These are phyloP conservation scores for Falco berigora DNA, from an alignment of 2,797 vertebrate genomes.

Conservation along the genomic window DNA sequence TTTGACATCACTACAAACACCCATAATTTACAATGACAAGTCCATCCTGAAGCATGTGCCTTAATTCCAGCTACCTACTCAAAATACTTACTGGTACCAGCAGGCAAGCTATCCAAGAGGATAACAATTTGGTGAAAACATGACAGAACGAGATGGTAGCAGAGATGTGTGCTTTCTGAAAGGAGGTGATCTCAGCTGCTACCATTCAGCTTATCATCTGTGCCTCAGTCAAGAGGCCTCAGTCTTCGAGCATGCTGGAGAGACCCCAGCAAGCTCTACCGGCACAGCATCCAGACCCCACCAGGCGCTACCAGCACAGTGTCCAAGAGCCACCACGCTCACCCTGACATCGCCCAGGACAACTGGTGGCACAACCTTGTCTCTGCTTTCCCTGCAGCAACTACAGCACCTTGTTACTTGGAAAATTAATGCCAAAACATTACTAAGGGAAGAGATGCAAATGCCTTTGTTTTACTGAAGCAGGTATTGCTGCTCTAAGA, in stretches of 20 bases:
- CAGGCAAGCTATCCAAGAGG: not conserved
- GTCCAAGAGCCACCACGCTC: too few species aligned
- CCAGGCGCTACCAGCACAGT: not conserved
- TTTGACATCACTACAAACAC: not conserved
- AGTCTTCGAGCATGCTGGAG: rapidly evolving
- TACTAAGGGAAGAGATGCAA: not conserved
- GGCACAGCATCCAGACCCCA: not conserved
- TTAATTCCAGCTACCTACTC: not conserved
- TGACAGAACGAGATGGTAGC: not conserved
- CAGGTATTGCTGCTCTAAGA: not conserved
- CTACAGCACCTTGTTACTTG: not conserved
- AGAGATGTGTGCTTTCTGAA: not conserved
- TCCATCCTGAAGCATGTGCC: not conserved
- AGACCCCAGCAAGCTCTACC: not conserved
- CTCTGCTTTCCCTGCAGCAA: not conserved
- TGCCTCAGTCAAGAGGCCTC: not conserved
- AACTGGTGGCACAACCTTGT: not conserved
- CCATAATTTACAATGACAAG: not conserved
- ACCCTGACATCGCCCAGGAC: rapidly evolving
- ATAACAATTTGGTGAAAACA: not conserved
- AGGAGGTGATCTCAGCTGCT: not conserved
- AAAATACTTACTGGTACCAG: not conserved
- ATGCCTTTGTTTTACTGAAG: not conserved
- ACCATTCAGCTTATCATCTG: not conserved
- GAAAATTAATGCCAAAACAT: not conserved